Percentiles rank a stretch among this genome's conserved stretches.
Conservation (phyloP, 2,888 invertebrate genomes). For the Pyralis farinalis region DNA sequence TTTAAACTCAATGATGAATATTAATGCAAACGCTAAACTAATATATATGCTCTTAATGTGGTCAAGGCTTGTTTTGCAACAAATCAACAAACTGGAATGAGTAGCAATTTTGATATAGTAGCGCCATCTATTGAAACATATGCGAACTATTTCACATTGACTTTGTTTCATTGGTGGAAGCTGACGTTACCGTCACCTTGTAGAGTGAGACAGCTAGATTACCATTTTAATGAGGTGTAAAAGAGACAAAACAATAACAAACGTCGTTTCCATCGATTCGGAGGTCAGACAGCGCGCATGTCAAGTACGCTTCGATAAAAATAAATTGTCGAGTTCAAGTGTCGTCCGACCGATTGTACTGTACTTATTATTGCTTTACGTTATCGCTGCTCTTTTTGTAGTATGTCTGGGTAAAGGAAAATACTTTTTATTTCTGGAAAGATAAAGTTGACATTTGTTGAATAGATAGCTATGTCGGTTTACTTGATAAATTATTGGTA, state of each 20-base stretch:
- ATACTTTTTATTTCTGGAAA: too few species aligned
- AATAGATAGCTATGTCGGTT: too few species aligned
- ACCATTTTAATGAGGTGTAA: conserved; percentile 25
- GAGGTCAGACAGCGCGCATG: conserved; percentile 67
- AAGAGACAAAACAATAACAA: conserved; percentile 67
- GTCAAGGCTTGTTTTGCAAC: too few species aligned
- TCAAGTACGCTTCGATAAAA: conserved; percentile 59
- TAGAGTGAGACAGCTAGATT: conserved; percentile 31
- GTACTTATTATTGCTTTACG: neutral
- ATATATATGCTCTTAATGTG: too few species aligned
- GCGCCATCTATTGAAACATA: conserved; percentile 56
- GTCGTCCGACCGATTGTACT: conserved; percentile 10
- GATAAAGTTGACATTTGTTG: too few species aligned
- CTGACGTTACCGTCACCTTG: conserved; percentile 42
- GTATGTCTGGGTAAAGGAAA: too few species aligned
- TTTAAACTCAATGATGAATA: too few species aligned
- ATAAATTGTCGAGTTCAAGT: conserved; percentile 36
- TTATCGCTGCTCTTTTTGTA: neutral
- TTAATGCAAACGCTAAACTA: too few species aligned
- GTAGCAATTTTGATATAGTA: conserved; percentile 29
- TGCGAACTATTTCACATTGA: conserved; percentile 35
- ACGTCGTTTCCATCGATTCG: conserved; percentile 67
- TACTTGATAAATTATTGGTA: too few species aligned
- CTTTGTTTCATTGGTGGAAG: conserved; percentile 40
- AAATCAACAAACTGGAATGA: too few species aligned